Evolutionary conservation across 2,888 invertebrate genomes (phyloP), one percentile per base, ranked within the genome.

Genomic region (Hanleya hanleyi): DNA sequence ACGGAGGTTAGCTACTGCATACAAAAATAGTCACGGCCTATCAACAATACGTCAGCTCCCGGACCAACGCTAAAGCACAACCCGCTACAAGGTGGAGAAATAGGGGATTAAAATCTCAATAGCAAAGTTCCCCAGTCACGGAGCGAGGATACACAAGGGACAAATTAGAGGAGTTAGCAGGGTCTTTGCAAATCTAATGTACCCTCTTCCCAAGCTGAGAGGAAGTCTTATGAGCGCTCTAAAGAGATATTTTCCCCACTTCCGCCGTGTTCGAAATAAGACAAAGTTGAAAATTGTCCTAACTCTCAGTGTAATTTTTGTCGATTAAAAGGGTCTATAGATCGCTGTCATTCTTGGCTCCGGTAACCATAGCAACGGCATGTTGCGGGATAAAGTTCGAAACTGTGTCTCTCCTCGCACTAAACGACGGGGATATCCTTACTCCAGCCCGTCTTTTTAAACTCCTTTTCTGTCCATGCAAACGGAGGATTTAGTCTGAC

Each of bases 231-330:
- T 22, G 1, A 22, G 26, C 4, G 57, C 22, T 18, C 57, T 29
- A 57, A 57, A 57, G 57, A 26, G 57, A 29, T 22, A 57, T 57
- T 57, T 57, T 57, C 57, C 29, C 32, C 5, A 29, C 57, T 57
- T 57, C 57, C 57, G 57, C 26, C 57, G 57, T 57, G 57, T 57
- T 9, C 22, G 57, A 57, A 57, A 57, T 57, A 57, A 57, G 57
- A 57, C 57, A 57, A 57, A 57, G 57, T 57, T 57, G 57, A 57
- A 57, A 57, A 57, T 57, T 57, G 57, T 57, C 57, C 57, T 57
- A 29, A 57, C 57, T 57, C 57, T 15, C 26, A 26, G 57, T 29
- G 57, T 57, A 57, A 57, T 57, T 57, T 57, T 26, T 57, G 57
- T 57, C 57, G 57, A 57, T 57, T 57, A 57, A 26, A 29, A 57